Base-by-base conservation (phyloP, 1,140 invertebrate species). In the Tetragonula clypearis region DNA sequence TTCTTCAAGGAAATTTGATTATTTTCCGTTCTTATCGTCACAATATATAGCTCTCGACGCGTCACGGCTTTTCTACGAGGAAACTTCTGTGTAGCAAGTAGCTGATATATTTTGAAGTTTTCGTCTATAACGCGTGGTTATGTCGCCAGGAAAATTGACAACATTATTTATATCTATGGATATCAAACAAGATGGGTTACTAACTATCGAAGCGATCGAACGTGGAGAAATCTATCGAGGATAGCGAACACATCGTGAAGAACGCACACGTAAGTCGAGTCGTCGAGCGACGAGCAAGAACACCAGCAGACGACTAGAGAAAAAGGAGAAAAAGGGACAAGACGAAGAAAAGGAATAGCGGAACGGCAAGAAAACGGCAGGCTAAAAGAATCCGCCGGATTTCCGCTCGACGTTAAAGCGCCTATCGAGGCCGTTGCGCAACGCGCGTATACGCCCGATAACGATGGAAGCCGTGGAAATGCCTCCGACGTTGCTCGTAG, bases 331-430 rank as follows among this genome's bases (percentile, higher is more conserved):
- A 86, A 83, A 77, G 73, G 80, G 69, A 81, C 68, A 84, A 79
- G 79, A 82, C 81, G 71, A 68, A 58, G 62, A 74, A 76, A 81
- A 86, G 73, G 80, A 86, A 86, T 60, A 66, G 79, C 62, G 73
- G 79, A 79, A 84, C 88, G 79, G 74, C 76, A 87, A 90, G 90
- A 91, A 91, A 91, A 89, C 88, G 82, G 76, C 87, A 90, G 90
- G 86, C 88, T 86, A 88, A 93, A 93, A 93, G 91, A 93, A 92
- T 93, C 87, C 90, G 89, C 92, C 93, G 92, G 93, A 93, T 93
- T 92, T 93, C 93, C 93, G 93, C 89, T 90, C 87, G 87, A 79
- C 85, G 90, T 90, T 89, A 90, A 86, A 91, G 82, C 75, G 74
- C 65, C 87, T 92, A 93, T 93, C 91, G 90, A 92, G 87, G 88